A percentile compares a stretch with the other conserved stretches of the same genome.
phyloP scores from a whole-genome alignment of 2,113 vertebrate genomes.

The Chrysemys picta region DNA sequence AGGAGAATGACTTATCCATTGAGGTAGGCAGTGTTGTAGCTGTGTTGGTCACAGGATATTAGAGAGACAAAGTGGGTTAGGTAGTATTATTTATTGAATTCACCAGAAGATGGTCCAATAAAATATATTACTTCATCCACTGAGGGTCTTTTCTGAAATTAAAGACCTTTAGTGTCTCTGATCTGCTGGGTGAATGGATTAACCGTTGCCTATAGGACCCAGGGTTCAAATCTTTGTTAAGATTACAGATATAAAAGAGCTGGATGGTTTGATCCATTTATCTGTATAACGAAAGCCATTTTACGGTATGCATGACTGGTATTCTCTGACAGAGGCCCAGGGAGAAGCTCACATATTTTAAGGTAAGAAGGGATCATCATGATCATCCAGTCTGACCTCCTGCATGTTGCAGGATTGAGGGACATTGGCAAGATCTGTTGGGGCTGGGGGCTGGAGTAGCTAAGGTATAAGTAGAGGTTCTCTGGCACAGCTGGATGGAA shows the following conservation, averaged over 20 bases:
- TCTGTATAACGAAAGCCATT: conserved; percentile 10
- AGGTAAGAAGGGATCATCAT: conserved; percentile 1
- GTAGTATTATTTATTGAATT: background rate
- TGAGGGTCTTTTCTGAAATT: background rate
- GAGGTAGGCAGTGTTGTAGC: rapidly evolving
- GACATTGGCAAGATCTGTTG: background rate
- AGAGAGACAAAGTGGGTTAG: background rate
- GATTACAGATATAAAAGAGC: background rate
- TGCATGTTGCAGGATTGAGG: background rate
- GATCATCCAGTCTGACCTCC: background rate
- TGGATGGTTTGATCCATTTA: background rate
- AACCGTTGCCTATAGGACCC: background rate
- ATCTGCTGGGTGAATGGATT: background rate
- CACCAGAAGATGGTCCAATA: background rate
- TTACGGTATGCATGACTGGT: background rate
- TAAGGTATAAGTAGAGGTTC: conserved; percentile 5
- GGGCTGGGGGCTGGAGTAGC: conserved; percentile 11
- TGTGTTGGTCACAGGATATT: background rate
- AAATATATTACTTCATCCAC: background rate
- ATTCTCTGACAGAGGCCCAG: conserved; percentile 9
- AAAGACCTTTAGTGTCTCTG: background rate
- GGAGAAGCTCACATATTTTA: background rate
- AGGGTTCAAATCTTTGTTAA: background rate
- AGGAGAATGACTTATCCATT: background rate
- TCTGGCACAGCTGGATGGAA: background rate